Conservation (phyloP, 2,888 invertebrate species). For the Yponomeuta sedellus region DNA sequence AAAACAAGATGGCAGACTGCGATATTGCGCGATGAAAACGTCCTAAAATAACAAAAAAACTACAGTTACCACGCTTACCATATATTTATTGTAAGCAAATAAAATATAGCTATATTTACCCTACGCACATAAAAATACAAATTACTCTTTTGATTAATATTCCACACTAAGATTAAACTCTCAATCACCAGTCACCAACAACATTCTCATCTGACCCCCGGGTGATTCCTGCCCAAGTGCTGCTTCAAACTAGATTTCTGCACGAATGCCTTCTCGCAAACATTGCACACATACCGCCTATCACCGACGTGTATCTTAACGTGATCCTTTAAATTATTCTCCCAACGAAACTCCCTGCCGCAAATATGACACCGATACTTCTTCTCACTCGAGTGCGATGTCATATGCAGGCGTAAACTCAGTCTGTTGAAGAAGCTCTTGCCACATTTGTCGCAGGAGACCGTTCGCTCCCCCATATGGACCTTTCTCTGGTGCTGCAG, state of each 20-base stretch:
- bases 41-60: no score
- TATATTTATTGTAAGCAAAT: neutral
- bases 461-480: conserved; percentile 48
- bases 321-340: conserved; percentile 26
- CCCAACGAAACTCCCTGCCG: conserved; percentile 31
- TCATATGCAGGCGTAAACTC: conserved; percentile 31
- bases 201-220: conserved; percentile 19
- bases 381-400: conserved; percentile 34
- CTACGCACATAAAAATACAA: no score
- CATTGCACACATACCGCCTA: conserved; percentile 48
- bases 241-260: conserved; percentile 54
- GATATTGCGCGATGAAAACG: no score
- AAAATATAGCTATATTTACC: no score
- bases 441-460: conserved; percentile 62
- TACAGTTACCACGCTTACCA: no score
- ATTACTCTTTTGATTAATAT: neutral
- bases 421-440: conserved; percentile 52
- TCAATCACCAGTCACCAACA: neutral
- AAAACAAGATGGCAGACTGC: no score
- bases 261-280: conserved; percentile 56
- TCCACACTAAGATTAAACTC: no score
- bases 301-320: conserved; percentile 41
- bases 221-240: conserved; percentile 48
- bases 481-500: conserved; percentile 43
- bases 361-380: conserved; percentile 34